Evolutionary conservation across 2,113 vertebrate genomes (phyloP).

Genomic region (cattle (Bos taurus)): DNA sequence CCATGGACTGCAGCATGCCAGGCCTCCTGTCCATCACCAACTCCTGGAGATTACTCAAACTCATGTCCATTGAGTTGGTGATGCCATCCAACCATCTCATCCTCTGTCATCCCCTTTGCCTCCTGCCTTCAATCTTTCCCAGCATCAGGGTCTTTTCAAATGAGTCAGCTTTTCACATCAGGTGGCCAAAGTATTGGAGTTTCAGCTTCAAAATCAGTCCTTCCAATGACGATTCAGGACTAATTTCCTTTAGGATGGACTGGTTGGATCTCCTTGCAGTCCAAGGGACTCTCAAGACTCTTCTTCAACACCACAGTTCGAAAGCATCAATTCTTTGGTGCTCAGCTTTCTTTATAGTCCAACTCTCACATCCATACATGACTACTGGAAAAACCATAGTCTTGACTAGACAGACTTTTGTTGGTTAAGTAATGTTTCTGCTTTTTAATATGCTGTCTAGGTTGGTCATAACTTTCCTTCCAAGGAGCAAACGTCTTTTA

Average conservation of each 20-base stretch:
- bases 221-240: not conserved
- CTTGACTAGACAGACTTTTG: not conserved
- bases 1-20: not conserved
- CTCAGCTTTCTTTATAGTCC: not conserved
- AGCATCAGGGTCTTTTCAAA: not conserved
- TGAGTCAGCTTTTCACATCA: not conserved
- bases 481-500: not conserved
- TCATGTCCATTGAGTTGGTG: not conserved
- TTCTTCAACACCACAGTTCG: not conserved
- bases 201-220: not conserved
- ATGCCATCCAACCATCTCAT: not conserved
- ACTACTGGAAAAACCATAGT: not conserved
- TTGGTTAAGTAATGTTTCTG: not conserved
- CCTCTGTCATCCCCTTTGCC: not conserved
- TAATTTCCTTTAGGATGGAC: not conserved
- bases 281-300: not conserved
- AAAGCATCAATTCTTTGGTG: not conserved
- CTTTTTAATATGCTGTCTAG: not conserved
- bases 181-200: not conserved
- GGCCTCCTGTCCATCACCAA: not conserved
- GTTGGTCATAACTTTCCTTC: not conserved
- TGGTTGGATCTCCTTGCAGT: not conserved
- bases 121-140: not conserved
- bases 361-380: not conserved
- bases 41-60: not conserved